Evolutionary conservation across 2,113 vertebrate genomes (phyloP).

Genomic region (Rhinoptilus africanus): DNA sequence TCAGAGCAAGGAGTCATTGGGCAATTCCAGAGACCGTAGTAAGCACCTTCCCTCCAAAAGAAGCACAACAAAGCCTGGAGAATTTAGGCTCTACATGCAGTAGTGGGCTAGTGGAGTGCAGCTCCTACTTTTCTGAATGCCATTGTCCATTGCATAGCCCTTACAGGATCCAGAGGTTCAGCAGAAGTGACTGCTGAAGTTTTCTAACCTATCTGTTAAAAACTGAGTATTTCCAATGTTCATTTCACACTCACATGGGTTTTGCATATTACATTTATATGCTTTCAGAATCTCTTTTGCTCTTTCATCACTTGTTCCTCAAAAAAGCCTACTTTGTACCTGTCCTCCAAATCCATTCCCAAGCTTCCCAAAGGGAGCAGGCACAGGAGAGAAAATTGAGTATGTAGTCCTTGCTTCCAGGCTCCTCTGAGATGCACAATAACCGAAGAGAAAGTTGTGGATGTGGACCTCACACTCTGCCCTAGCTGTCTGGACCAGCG

Average conservation of each 20-base stretch:
- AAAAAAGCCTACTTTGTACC: neutral
- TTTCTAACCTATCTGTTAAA: neutral
- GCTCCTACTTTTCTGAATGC: neutral
- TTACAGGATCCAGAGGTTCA: neutral
- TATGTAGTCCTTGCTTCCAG: neutral
- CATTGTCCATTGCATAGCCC: neutral
- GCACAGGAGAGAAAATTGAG: neutral
- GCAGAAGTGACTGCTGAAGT: neutral
- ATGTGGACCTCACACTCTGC: neutral
- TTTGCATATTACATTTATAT: neutral
- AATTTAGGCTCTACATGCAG: neutral
- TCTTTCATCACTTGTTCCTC: neutral
- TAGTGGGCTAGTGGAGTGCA: neutral
- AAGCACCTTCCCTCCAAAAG: neutral
- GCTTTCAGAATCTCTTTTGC: neutral
- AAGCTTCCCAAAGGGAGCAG: neutral
- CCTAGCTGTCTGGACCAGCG: neutral
- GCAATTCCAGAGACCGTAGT: neutral
- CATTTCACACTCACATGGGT: neutral
- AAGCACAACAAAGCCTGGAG: neutral
- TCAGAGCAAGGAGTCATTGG: neutral
- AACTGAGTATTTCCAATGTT: neutral
- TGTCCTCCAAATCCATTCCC: neutral
- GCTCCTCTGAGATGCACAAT: neutral
- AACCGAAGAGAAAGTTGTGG: neutral